Evolutionary conservation across 1,140 invertebrate genomes (phyloP), one percentile per base, ranked within the genome.

Genomic region (Drosophila neocordata): DNA sequence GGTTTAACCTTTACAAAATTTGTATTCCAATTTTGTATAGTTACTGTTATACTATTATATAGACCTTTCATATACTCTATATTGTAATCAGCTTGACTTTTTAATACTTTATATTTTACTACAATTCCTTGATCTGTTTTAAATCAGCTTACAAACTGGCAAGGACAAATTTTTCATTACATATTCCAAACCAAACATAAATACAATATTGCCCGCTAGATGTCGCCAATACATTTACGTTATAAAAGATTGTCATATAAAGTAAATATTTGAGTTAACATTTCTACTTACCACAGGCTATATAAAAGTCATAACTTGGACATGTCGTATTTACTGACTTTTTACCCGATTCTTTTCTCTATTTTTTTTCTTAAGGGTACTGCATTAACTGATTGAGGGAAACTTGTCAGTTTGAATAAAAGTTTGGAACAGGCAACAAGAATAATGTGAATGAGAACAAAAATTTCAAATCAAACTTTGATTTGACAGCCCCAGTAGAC

Each of bases 361-460:
- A 7, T 20, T 15, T 2, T 2, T 18, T 18, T 20, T 20, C 41
- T 20, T 0, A 3, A 48, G 8, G 41, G 15, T 20, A 61, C 76
- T 88, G 82, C 82, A 87, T 87, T 87, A 87, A 87, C 82, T 87
- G 82, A 87, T 87, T 87, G 82, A 38, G 48, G 22, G 44, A 73
- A 79, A 73, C 68, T 87, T 88, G 82, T 87, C 82, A 87, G 79
- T 73, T 87, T 77, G 74, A 85, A 87, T 87, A 87, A 87, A 87
- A 87, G 83, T 87, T 87, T 61, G 37, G 73, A 64, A 59, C 55
- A 64, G 27, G 27, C 27, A 44, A n/a, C 15, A 41, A 65, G 11
- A 65, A 15, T n/a, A 38, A 58, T 9, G 15, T 48, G 41, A 38
- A 24, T 31, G 4, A 57, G 37, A 63, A 41, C 75, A 64, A 70